Conservation (phyloP, 2,888 invertebrate genomes). For the Blastobasis adustella region DNA sequence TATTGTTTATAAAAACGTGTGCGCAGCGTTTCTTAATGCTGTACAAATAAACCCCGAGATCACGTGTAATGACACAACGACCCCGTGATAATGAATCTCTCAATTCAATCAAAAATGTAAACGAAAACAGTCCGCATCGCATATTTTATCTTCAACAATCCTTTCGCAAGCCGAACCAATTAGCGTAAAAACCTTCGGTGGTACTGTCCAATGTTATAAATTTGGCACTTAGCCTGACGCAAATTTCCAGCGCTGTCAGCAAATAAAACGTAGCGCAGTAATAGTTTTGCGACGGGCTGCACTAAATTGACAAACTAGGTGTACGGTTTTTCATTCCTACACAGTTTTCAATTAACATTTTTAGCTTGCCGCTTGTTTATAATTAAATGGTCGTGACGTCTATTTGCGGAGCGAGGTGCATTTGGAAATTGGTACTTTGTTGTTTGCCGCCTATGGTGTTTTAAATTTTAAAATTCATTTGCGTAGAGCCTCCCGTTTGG, state of each 20-base stretch:
- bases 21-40: background rate
- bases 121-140: slow-evolving; percentile 67
- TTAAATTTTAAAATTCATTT: too few relatives aligned
- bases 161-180: slow-evolving; percentile 63
- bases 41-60: slow-evolving; percentile 12
- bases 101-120: slow-evolving; percentile 64
- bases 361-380: slow-evolving; percentile 11
- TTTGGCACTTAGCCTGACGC: slow-evolving; percentile 74
- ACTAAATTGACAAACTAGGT: slow-evolving; percentile 52
- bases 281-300: slow-evolving; percentile 56
- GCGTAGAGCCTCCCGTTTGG: too few relatives aligned
- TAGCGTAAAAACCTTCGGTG: slow-evolving; percentile 67
- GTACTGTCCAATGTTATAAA: slow-evolving; percentile 66
- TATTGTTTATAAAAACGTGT: background rate
- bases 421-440: too few relatives aligned
- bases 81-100: slow-evolving; percentile 46
- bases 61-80: slow-evolving; percentile 26
- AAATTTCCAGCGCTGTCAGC: slow-evolving; percentile 68
- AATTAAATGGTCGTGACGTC: background rate
- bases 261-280: slow-evolving; percentile 64
- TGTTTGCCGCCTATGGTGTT: too few relatives aligned
- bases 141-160: slow-evolving; percentile 75
- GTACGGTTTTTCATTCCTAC: slow-evolving; percentile 31
- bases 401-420: too few relatives aligned
- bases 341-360: slow-evolving; percentile 40